Percentiles rank a stretch among this genome's conserved stretches.
phyloP scores from a whole-genome alignment of 2,797 vertebrate species.

The Spinibarbus caldwelli region DNA sequence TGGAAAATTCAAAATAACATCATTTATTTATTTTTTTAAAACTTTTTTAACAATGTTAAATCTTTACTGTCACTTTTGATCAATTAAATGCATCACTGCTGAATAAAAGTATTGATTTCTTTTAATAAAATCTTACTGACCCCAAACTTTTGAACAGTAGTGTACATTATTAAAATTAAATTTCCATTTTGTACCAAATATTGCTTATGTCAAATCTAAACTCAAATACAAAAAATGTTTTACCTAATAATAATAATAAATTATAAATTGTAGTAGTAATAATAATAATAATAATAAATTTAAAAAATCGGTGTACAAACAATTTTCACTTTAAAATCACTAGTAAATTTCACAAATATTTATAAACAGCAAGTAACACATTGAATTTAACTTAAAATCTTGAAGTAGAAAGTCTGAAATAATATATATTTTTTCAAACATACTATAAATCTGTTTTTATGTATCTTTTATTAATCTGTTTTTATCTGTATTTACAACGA shows the following conservation, averaged over 20 bases:
- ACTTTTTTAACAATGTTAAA: not conserved
- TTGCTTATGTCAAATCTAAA: not conserved
- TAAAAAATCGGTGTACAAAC: not conserved
- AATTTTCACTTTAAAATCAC: not conserved
- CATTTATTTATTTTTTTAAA: too few species aligned
- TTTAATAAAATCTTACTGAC: not conserved
- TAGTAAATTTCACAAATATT: not conserved
- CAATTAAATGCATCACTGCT: not conserved
- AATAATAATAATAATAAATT: not conserved
- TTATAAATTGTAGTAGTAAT: too few species aligned
- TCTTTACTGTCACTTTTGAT: not conserved
- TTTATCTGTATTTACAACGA: too few species aligned
- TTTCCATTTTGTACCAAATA: not conserved
- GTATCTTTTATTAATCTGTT: too few species aligned
- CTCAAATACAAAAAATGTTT: not conserved
- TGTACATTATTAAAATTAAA: not conserved
- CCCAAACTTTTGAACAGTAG: not conserved
- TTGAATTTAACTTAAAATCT: not conserved
- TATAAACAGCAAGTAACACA: not conserved
- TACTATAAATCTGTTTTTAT: too few species aligned
- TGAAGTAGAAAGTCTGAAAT: not conserved
- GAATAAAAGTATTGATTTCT: not conserved
- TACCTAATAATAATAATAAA: too few species aligned
- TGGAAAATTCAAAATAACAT: not conserved
- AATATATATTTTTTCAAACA: too few species aligned